Conservation (phyloP, 2,797 vertebrate species). For the Chiroxiphia lanceolata region DNA sequence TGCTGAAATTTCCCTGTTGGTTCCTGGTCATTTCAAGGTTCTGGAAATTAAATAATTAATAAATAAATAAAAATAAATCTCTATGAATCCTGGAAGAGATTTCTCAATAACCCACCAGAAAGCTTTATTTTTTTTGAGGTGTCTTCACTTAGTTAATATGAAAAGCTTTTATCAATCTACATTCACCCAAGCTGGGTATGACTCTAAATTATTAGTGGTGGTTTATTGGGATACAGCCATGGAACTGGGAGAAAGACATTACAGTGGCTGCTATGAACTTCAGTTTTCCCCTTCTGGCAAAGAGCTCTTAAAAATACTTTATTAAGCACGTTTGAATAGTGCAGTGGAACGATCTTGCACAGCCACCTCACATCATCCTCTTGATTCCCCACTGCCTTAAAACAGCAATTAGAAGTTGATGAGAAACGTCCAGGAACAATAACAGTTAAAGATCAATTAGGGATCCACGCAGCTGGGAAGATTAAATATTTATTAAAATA, state of each 20-base stretch:
- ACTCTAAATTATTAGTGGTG: not conserved
- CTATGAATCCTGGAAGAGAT: not conserved
- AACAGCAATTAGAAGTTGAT: conserved; percentile 70
- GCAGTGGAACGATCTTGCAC: not conserved
- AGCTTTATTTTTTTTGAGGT: not conserved
- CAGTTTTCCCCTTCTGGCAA: not conserved
- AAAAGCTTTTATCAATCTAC: not conserved
- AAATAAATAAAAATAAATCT: not conserved
- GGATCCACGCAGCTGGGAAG: conserved; percentile 69
- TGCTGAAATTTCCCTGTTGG: not conserved
- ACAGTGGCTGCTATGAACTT: not conserved
- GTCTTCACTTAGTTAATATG: not conserved
- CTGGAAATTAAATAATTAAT: not conserved
- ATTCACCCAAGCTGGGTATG: not conserved
- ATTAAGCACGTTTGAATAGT: not conserved
- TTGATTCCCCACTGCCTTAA: conserved; percentile 46
- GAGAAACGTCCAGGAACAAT: conserved; percentile 71
- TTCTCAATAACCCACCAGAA: not conserved
- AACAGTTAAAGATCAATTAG: conserved; percentile 77
- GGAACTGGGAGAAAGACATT: not conserved
- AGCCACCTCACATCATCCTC: conserved; percentile 45
- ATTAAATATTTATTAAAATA: conserved; percentile 81
- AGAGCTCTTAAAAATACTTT: not conserved
- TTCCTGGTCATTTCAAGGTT: not conserved
- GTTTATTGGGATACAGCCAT: not conserved